Evolutionary conservation across 23 tunicate species (phyloP).

Genomic region (Diplosoma virens): DNA sequence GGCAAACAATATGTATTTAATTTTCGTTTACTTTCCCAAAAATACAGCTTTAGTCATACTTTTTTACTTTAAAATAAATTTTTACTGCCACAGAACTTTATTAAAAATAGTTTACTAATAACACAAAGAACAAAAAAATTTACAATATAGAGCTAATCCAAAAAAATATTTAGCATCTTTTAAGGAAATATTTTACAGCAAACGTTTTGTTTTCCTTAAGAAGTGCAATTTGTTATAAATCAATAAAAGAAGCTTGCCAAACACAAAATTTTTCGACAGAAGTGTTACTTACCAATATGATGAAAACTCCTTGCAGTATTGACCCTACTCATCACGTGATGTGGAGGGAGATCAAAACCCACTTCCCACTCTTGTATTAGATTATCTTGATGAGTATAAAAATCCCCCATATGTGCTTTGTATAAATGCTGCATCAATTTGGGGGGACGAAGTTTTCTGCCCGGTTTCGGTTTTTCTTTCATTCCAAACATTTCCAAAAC

Average conservation of each 20-base stretch:
- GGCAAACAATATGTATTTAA: too few species aligned
- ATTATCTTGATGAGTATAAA: constrained; percentile 24
- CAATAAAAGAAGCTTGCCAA: neutral
- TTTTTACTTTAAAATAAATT: too few species aligned
- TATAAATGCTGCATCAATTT: constrained; percentile 92
- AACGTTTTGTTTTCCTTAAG: too few species aligned
- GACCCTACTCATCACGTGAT: constrained; percentile 47
- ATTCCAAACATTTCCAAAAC: constrained; percentile 85
- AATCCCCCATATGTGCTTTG: constrained; percentile 91
- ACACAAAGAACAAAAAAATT: too few species aligned
- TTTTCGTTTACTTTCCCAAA: too few species aligned
- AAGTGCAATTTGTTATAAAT: too few species aligned
- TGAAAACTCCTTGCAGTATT: constrained; percentile 88
- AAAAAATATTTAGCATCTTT: too few species aligned
- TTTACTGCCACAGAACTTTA: too few species aligned
- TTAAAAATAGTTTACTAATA: too few species aligned
- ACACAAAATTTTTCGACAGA: neutral
- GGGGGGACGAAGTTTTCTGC: constrained; percentile 39
- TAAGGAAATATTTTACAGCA: too few species aligned
- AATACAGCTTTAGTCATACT: too few species aligned
- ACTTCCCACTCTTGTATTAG: constrained; percentile 53
- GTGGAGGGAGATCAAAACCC: constrained; percentile 77
- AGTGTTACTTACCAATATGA: constrained; percentile 82
- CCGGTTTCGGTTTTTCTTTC: constrained; percentile 51
- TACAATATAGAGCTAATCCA: too few species aligned